Base-by-base conservation (phyloP, 1,140 invertebrate species). In the Philopotamus ludificatus region DNA sequence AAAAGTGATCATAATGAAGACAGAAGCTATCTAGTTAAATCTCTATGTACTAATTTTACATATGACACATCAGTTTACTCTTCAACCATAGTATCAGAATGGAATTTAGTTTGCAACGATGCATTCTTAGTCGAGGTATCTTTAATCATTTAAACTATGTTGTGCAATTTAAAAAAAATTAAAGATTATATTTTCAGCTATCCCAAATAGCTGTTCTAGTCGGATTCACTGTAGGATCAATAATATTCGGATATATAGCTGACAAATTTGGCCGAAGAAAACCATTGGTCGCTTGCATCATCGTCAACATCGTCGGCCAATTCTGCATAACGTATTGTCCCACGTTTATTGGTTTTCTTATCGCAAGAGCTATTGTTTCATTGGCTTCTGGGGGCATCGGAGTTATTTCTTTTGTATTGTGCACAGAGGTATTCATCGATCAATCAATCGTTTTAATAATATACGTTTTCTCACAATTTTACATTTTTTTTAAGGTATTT, bases 151-250 rank as follows among this genome's bases (percentile, higher is more conserved):
- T 57, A 10, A 50, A 20, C 42, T 10, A 34, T 3, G 47, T 60
- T n/a, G n/a, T n/a, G n/a, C n/a, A 18, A 47, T 7, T 22, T 21
- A 22, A 51, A 51, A 7, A 3, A 59, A 59, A 21, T 7, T 59
- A 45, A 18, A 59, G 21, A 8, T 21, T 60, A 51, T 22, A 25
- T 18, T 77, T 77, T 69, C 70, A 89, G 80, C 65, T 91, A 2
- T 85, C 85, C 1, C 89, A 92, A 73, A 84, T 84, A 7, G 78
- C 86, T 2, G 86, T 89, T 55, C 91, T 92, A 89, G 76, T 85
- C 39, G 90, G 89, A n/a, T 82, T 91, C 39, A 79, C 91, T 34
- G 67, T 88, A 44, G 78, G 79, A 54, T 87, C 86, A 70, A 81
- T 91, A 71, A 54, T 87, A 0, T 91, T 91, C 73, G 88, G 89